phyloP scores from a whole-genome alignment of 2,113 vertebrate genomes.

The cat (Felis catus) region F.catus_Fca126_mat1.0 CM031425.1:26072501-26073000 shows the following conservation, averaged over 20 bases:
- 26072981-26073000: not conserved
- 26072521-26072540: not conserved
- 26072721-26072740: not conserved
- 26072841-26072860: not conserved
- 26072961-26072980: not conserved
- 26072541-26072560: not conserved
- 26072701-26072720: not conserved
- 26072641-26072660: not conserved
- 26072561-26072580: not conserved
- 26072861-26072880: not conserved
- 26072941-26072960: not conserved
- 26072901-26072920: not conserved
- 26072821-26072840: not conserved
- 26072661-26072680: not conserved
- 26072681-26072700: not conserved
- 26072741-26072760: not conserved
- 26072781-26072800: constrained; percentile 4
- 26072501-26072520: not conserved
- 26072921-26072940: constrained; percentile 10
- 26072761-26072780: not conserved
- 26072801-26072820: not conserved
- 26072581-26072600: not conserved
- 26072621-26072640: not conserved
- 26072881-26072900: not conserved
- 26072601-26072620: constrained; percentile 16